Evolutionary conservation across 2,113 vertebrate genomes (phyloP), one percentile per base, ranked within the genome.

Genomic region (Desmodus rotundus): DNA sequence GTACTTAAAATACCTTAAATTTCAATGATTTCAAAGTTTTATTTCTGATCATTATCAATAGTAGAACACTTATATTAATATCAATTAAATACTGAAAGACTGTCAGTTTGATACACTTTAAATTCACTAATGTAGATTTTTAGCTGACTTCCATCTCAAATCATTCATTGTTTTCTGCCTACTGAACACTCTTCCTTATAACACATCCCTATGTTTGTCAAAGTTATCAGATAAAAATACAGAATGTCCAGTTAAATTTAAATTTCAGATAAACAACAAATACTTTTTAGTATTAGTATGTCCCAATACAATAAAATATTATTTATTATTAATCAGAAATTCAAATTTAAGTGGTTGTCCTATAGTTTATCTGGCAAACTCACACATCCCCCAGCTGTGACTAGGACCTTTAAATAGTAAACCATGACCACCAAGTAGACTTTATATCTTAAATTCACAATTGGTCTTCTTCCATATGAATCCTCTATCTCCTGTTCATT

Each of bases 11-110:
- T 63, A 43, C 6, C 26, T 80, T 13, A 83, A 50, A 67, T 50
- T 13, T 14, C 82, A 58, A 43, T 61, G 28, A 33, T 61, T 83
- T 93, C 78, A 54, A 67, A 89, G 68, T 54, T 87, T 83, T 56
- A 67, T 43, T 38, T 67, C 36, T 82, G 83, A 86, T 16, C 41
- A 54, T 28, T 43, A 31, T 89, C 50, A 91, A 38, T 50, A 65
- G 72, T 67, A 93, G 95, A 68, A 85, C 77, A 38, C 12, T 63
- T 54, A 5, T 41, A 90, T 47, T 89, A 65, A 72, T 45, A 67
- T 65, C 12, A 82, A 52, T 78, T 77, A 38, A 93, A 56, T n/a
- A 70, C 2, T 45, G 36, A 61, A 45, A 41, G 88, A 19, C 20
- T 90, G 10, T 80, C 38, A 72, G 67, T 80, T 76, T 82, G 16